Evolutionary conservation across 1,140 invertebrate species (phyloP).

Genomic region (Heliconius himera): DNA sequence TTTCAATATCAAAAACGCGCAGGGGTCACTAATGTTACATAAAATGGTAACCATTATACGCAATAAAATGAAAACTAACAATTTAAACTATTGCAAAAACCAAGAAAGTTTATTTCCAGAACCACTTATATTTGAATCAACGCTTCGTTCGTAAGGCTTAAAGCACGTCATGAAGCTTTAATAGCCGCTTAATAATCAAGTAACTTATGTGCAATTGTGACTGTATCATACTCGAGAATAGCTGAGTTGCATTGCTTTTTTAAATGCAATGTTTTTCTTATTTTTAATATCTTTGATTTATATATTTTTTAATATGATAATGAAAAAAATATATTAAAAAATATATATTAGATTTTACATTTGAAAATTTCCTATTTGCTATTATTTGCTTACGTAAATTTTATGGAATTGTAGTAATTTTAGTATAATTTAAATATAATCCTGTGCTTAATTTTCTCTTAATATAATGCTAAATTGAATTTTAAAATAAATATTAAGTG

Average conservation of each 20-base stretch:
- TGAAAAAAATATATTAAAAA: too few relatives aligned
- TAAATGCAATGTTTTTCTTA: background rate
- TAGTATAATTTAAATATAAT: too few relatives aligned
- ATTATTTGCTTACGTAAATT: too few relatives aligned
- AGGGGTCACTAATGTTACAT: background rate
- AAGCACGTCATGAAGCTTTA: conserved; percentile 23
- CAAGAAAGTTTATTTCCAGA: conserved; percentile 15
- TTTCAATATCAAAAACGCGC: background rate
- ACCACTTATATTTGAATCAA: conserved; percentile 27
- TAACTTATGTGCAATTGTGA: background rate
- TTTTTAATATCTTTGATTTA: background rate
- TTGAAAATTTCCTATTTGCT: too few relatives aligned
- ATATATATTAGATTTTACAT: too few relatives aligned
- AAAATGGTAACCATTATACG: background rate
- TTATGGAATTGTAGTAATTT: too few relatives aligned
- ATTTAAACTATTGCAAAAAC: conserved; percentile 16
- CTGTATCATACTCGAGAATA: background rate
- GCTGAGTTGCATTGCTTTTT: background rate
- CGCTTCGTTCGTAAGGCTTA: conserved; percentile 10
- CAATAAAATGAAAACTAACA: conserved; percentile 17
- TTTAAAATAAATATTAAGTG: background rate
- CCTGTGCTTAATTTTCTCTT: too few relatives aligned
- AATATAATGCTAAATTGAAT: background rate
- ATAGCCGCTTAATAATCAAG: conserved; percentile 3
- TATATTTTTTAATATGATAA: background rate